These are phyloP conservation scores for Coleophora flavipennella DNA, from an alignment of 2,888 invertebrate genomes.

Conservation along the genomic window DNA sequence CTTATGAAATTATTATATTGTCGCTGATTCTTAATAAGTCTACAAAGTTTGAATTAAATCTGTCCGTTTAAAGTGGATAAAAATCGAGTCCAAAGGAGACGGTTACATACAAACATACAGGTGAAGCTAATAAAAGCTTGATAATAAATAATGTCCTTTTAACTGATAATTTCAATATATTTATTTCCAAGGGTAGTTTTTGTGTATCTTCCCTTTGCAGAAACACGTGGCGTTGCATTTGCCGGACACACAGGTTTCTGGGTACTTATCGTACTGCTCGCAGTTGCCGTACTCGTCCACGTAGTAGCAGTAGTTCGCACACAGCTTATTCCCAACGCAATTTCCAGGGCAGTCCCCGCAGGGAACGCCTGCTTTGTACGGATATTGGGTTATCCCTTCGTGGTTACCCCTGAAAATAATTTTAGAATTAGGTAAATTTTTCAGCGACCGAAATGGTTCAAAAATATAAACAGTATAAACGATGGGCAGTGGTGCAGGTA, in stretches of 20 bases:
- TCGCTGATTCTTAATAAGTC: too few relatives aligned
- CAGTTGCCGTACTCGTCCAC: conserved; percentile 84
- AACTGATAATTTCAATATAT: not conserved
- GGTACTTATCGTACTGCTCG: conserved; percentile 65
- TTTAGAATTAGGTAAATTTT: conserved; percentile 2
- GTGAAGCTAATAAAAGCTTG: too few relatives aligned
- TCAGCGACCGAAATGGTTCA: too few relatives aligned
- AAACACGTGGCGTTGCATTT: conserved; percentile 83
- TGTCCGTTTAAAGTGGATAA: too few relatives aligned
- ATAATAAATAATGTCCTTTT: too few relatives aligned
- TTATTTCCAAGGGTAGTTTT: conserved; percentile 30
- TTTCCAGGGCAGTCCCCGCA: conserved; percentile 77
- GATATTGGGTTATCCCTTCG: conserved; percentile 72
- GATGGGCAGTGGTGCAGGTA: too few relatives aligned
- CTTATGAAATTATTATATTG: too few relatives aligned
- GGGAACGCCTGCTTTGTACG: conserved; percentile 77
- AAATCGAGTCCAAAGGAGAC: too few relatives aligned
- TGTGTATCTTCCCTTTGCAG: conserved; percentile 72
- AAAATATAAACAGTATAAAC: too few relatives aligned
- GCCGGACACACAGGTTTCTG: conserved; percentile 54
- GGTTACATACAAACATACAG: too few relatives aligned
- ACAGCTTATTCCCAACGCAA: conserved; percentile 77
- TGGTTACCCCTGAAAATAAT: conserved; percentile 77
- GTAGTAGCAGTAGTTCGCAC: conserved; percentile 79
- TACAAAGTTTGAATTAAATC: too few relatives aligned